Conservation (phyloP, 1,140 invertebrate genomes). For the Lamellibrachia luymesi region DNA sequence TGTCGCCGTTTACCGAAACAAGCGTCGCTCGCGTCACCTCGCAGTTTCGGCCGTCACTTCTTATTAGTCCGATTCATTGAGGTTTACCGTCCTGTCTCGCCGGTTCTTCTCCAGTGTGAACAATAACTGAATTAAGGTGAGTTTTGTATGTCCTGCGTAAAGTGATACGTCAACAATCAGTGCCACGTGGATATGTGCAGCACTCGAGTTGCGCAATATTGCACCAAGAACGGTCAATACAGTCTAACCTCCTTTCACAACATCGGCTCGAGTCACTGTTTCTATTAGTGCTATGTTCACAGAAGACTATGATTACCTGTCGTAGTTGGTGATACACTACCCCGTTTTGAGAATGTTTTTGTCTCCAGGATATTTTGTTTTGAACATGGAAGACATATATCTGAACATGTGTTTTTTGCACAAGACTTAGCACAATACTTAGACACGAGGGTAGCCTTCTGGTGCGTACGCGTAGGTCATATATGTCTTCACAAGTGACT, state of each 20-base stretch:
- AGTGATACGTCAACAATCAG: background rate
- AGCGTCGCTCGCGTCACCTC: too few relatives aligned
- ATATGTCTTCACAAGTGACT: too few relatives aligned
- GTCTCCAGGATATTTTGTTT: background rate
- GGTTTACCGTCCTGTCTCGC: background rate
- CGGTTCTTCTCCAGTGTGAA: too few relatives aligned
- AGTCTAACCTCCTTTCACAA: too few relatives aligned
- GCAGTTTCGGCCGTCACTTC: background rate
- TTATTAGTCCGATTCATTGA: background rate
- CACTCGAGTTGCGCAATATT: background rate
- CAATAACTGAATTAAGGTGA: background rate
- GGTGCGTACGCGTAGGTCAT: too few relatives aligned
- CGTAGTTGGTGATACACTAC: background rate
- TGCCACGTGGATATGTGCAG: background rate
- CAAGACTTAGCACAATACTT: too few relatives aligned
- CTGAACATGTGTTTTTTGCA: too few relatives aligned
- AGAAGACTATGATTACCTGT: background rate
- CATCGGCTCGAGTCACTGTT: background rate
- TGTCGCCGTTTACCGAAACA: background rate
- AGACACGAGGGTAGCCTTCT: too few relatives aligned
- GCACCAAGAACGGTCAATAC: too few relatives aligned
- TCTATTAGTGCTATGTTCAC: background rate
- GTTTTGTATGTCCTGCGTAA: background rate
- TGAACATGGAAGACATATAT: too few relatives aligned
- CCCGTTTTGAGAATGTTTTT: background rate